A percentile compares a stretch with the other conserved stretches of the same genome.
phyloP scores from a whole-genome alignment of 2,888 invertebrate species.

The Pediacus dermestoides region DNA sequence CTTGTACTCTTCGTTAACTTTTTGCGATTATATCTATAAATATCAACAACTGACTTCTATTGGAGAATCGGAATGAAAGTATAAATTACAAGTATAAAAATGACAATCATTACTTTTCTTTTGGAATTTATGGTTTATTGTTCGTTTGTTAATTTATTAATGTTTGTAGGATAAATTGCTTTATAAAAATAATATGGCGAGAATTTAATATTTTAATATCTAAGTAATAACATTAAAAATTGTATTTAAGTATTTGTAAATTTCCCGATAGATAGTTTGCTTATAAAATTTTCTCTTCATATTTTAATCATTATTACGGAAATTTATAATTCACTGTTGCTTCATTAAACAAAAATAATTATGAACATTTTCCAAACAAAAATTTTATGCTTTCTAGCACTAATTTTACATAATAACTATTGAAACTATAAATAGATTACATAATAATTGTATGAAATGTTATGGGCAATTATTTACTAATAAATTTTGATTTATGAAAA shows the following conservation, averaged over 20 bases:
- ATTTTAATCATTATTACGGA: slow-evolving; percentile 10
- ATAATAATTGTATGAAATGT: slow-evolving; percentile 22
- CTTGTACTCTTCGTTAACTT: slow-evolving; percentile 15
- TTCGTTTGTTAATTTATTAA: no score
- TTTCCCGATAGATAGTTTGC: no score
- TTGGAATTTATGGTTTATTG: background rate
- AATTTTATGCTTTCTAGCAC: slow-evolving; percentile 35
- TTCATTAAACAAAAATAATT: slow-evolving; percentile 30
- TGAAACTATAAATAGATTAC: slow-evolving; percentile 21
- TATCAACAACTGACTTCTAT: slow-evolving; percentile 11
- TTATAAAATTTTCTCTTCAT: slow-evolving; percentile 7
- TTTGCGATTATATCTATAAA: slow-evolving; percentile 15
- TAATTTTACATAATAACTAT: slow-evolving; percentile 27
- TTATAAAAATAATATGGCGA: no score
- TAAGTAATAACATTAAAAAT: no score
- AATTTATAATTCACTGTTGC: slow-evolving; percentile 20
- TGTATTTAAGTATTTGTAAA: no score
- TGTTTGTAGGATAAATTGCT: no score
- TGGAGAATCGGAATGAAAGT: slow-evolving; percentile 9
- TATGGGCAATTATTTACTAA: no score
- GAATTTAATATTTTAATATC: no score
- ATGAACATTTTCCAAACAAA: slow-evolving; percentile 29
- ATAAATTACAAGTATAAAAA: slow-evolving; percentile 6
- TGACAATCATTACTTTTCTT: slow-evolving; percentile 8
- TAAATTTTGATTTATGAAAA: no score